These are phyloP conservation scores for Odontomachus brunneus DNA, from an alignment of 1,140 invertebrate genomes.

Conservation along the genomic window DNA sequence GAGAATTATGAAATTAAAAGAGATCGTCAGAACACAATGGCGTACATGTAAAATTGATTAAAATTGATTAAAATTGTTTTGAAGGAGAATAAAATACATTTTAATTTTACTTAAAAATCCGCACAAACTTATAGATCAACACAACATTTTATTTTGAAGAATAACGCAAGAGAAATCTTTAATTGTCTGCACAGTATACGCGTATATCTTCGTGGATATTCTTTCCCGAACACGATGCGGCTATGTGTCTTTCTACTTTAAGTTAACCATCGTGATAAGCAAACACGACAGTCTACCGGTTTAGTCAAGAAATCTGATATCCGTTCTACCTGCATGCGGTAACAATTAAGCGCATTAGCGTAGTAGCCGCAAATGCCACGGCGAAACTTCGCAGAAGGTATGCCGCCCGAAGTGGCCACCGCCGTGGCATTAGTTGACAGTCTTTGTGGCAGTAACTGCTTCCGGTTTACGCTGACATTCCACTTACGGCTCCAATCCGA, in stretches of 20 bases:
- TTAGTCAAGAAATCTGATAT: conserved; percentile 46
- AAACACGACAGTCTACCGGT: background rate
- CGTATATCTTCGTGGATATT: background rate
- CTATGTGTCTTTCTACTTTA: background rate
- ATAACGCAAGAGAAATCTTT: background rate
- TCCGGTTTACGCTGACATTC: conserved; percentile 61
- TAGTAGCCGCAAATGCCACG: background rate
- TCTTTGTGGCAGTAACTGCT: conserved; percentile 67
- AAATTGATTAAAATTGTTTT: no score
- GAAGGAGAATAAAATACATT: no score
- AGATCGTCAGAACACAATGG: no score
- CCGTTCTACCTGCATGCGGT: conserved; percentile 6
- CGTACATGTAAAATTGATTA: no score
- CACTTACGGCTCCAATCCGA: conserved; percentile 60
- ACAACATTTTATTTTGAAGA: background rate
- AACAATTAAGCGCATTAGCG: conserved; percentile 70
- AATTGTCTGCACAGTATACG: background rate
- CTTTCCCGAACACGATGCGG: background rate
- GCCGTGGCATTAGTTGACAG: conserved; percentile 66
- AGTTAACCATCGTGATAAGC: background rate
- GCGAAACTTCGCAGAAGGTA: conserved; percentile 46
- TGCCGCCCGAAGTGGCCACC: conserved; percentile 44
- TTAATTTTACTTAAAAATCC: no score
- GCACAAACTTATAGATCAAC: no score
- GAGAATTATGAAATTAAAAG: no score